phyloP scores from a whole-genome alignment of 2,888 invertebrate species.

The Zaprionus lineosus region DNA sequence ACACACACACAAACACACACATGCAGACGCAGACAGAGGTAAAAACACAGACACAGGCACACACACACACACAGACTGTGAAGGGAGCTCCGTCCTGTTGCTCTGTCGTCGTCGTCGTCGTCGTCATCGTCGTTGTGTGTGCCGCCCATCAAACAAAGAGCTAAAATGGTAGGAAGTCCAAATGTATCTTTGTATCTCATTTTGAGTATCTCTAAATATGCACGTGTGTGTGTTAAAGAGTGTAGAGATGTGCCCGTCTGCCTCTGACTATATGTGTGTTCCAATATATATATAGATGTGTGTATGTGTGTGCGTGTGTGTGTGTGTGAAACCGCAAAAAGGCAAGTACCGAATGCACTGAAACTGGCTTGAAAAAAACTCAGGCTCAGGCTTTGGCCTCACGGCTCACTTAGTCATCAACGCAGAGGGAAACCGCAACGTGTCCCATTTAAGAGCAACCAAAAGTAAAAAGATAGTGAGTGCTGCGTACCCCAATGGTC shows the following conservation, averaged over 20 bases:
- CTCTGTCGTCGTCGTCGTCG: slow-evolving; percentile 26
- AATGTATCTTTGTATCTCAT: slow-evolving; percentile 76
- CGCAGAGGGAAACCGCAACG: slow-evolving; percentile 73
- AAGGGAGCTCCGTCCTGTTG: slow-evolving; percentile 44
- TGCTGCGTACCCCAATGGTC: slow-evolving; percentile 62
- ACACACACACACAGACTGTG: slow-evolving; percentile 28
- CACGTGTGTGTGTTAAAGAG: slow-evolving; percentile 45
- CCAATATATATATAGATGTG: slow-evolving; percentile 6
- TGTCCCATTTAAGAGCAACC: slow-evolving; percentile 70
- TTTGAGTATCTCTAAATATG: slow-evolving; percentile 76
- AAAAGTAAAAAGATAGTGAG: slow-evolving; percentile 56
- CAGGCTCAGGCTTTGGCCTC: slow-evolving; percentile 33
- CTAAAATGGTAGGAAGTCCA: slow-evolving; percentile 73
- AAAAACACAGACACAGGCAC: too few species aligned
- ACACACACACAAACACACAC: too few species aligned
- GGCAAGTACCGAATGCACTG: slow-evolving; percentile 66
- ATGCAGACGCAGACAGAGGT: too few species aligned
- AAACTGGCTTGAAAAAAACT: slow-evolving; percentile 63
- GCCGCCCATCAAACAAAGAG: slow-evolving; percentile 68
- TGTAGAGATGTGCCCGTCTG: too few species aligned
- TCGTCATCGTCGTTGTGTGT: slow-evolving; percentile 48
- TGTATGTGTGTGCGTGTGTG: slow-evolving; percentile 19
- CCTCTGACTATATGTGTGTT: slow-evolving; percentile 15
- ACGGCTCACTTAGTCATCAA: slow-evolving; percentile 73
- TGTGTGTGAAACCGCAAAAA: slow-evolving; percentile 60